These are phyloP conservation scores for Speoplatyrhinus poulsoni DNA, from an alignment of 2,113 vertebrate species.

Conservation along the genomic window DNA sequence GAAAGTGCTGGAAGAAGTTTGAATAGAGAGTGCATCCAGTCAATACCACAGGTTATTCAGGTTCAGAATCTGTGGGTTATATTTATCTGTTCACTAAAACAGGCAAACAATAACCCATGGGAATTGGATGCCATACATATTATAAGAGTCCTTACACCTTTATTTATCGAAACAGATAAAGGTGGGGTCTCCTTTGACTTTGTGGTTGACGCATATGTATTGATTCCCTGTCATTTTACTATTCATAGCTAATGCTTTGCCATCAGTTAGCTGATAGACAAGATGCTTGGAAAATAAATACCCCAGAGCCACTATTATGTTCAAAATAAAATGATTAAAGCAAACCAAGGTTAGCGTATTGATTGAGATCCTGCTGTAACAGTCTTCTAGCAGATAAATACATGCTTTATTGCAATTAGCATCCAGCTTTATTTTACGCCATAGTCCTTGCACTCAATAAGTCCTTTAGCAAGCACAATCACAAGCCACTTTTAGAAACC, in stretches of 20 bases:
- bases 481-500: slow-evolving; percentile 26
- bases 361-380: slow-evolving; percentile 50
- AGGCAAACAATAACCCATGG: slow-evolving; percentile 35
- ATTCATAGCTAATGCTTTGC: slow-evolving; percentile 42
- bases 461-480: slow-evolving; percentile 8
- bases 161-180: slow-evolving; percentile 54
- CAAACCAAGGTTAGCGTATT: slow-evolving; percentile 61
- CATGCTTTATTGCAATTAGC: too few relatives aligned
- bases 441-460: slow-evolving; percentile 11
- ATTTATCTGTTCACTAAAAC: too few relatives aligned
- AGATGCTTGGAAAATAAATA: slow-evolving; percentile 46
- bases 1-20: neutral
- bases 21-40: neutral
- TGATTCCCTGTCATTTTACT: slow-evolving; percentile 57
- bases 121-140: slow-evolving; percentile 51
- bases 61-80: neutral
- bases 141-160: slow-evolving; percentile 31
- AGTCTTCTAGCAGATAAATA: slow-evolving; percentile 38
- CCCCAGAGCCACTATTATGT: slow-evolving; percentile 62
- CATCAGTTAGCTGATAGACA: slow-evolving; percentile 59
- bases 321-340: slow-evolving; percentile 72
- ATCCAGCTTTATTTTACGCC: too few relatives aligned
- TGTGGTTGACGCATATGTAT: slow-evolving; percentile 35
- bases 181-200: slow-evolving; percentile 57
- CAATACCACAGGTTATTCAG: slow-evolving; percentile 18